Conservation (phyloP, 1,140 invertebrate genomes). For the Lepidostoma basale region DNA sequence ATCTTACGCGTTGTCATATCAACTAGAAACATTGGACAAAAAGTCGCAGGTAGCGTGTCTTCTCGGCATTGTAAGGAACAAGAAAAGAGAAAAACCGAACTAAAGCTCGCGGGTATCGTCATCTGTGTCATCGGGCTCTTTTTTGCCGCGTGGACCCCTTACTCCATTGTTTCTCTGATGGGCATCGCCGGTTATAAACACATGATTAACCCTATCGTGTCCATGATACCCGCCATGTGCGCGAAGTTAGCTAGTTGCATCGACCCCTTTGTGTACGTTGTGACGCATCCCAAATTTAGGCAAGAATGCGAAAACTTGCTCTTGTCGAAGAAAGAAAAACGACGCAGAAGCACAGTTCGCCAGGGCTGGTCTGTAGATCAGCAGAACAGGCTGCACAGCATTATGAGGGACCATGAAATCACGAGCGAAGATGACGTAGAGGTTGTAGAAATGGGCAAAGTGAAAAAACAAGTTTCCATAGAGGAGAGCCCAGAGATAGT, state of each 20-base stretch:
- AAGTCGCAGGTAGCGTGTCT: slow-evolving; percentile 53
- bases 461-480: slow-evolving; percentile 43
- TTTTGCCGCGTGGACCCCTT: slow-evolving; percentile 79
- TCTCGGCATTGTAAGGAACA: slow-evolving; percentile 65
- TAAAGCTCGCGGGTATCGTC: slow-evolving; percentile 70
- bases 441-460: slow-evolving; percentile 58
- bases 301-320: slow-evolving; percentile 61
- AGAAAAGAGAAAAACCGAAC: slow-evolving; percentile 69
- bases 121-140: slow-evolving; percentile 71
- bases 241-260: slow-evolving; percentile 76
- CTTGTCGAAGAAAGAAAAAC: slow-evolving; percentile 52
- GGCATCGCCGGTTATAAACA: slow-evolving; percentile 70
- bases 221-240: slow-evolving; percentile 78
- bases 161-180: slow-evolving; percentile 73
- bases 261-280: slow-evolving; percentile 77
- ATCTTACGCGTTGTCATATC: slow-evolving; percentile 69
- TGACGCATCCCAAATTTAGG: slow-evolving; percentile 72
- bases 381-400: background rate
- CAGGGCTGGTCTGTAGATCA: slow-evolving; percentile 53
- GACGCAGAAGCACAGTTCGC: slow-evolving; percentile 52
- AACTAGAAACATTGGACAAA: slow-evolving; percentile 53
- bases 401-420: slow-evolving; percentile 43
- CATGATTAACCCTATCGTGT: slow-evolving; percentile 68
- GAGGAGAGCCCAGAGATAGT: background rate
- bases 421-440: slow-evolving; percentile 57